Conservation (phyloP, 1,140 invertebrate genomes). For the Dufourea novaeangliae region DNA sequence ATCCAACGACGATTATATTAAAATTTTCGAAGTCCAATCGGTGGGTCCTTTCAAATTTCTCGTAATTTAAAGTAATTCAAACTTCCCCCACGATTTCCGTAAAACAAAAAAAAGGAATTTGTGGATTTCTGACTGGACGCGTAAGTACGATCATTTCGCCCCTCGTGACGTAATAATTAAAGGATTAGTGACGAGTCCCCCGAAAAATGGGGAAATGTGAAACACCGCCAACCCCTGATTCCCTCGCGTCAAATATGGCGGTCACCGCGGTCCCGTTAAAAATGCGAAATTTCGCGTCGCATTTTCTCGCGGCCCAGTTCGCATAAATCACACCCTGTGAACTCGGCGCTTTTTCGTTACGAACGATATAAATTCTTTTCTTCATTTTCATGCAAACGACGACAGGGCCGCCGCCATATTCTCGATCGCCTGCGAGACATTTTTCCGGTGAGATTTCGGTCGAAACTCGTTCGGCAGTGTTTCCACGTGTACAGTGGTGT, state of each 20-base stretch:
- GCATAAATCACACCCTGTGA: conserved; percentile 34
- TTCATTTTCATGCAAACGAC: conserved; percentile 46
- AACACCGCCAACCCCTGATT: conserved; percentile 6
- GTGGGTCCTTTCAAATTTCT: too few species aligned
- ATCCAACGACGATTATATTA: too few species aligned
- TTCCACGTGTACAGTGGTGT: neutral
- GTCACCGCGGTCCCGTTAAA: neutral
- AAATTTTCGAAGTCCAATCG: too few species aligned
- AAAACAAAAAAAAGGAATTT: too few species aligned
- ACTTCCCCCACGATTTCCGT: too few species aligned
- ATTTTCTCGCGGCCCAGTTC: neutral
- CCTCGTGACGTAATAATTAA: neutral
- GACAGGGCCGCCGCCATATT: conserved; percentile 11
- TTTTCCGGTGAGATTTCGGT: conserved; percentile 8
- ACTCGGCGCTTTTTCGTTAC: conserved; percentile 15
- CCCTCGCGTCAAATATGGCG: neutral
- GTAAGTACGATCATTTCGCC: neutral
- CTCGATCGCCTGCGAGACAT: conserved; percentile 14
- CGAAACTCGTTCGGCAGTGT: neutral
- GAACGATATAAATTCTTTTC: conserved; percentile 45
- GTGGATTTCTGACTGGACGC: too few species aligned
- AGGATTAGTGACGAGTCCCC: neutral
- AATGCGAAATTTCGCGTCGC: conserved; percentile 20
- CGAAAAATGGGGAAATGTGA: neutral
- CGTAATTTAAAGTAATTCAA: too few species aligned